Evolutionary conservation across 2,888 invertebrate species (phyloP), one percentile per base, ranked within the genome.

Genomic region (Drosophila affinis): DNA sequence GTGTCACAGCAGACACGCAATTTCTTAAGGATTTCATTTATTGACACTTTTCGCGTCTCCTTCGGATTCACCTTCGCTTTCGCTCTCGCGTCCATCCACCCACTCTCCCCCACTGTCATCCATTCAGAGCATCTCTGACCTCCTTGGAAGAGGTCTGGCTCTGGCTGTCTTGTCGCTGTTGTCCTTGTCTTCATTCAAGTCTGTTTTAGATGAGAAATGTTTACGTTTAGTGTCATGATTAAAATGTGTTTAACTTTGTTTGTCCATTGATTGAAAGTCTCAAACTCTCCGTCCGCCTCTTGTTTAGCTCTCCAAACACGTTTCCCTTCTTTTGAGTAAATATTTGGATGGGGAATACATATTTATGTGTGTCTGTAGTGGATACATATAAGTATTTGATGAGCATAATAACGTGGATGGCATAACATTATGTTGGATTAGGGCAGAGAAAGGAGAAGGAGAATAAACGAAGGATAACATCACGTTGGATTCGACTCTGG

Each of bases 241-340:
- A 87, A 89, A 85, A 89, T 89, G 79, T 88, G 82, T 87, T 85
- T 87, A 88, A 84, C 82, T 87, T 77, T 71, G 87, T 87, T 88
- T 88, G 77, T 72, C 58, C 58, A 81, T 77, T 84, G 87, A 85
- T 85, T 79, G 89, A 87, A 82, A 84, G 78, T 58, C 65, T 53
- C 60, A 47, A 39, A 69, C 68, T 59, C 9, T 48, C 61, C 54
- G 62, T 58, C n/a, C 7, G 45, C 29, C 29, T 14, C 17, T 58
- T 63, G 45, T 62, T 55, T 56, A 56, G 63, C 24, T 67, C 46
- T 29, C 18, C 72, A 56, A 62, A 49, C 53, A 29, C 21, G 45
- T 72, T 54, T 55, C 55, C 44, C 17, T 39, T 51, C 24, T 48
- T 24, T 18, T 45, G 17, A 63, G 74, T 63, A 71, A 73, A 71